Conservation (phyloP, 2,113 vertebrate genomes). For the Anser brachyrhynchus region DNA sequence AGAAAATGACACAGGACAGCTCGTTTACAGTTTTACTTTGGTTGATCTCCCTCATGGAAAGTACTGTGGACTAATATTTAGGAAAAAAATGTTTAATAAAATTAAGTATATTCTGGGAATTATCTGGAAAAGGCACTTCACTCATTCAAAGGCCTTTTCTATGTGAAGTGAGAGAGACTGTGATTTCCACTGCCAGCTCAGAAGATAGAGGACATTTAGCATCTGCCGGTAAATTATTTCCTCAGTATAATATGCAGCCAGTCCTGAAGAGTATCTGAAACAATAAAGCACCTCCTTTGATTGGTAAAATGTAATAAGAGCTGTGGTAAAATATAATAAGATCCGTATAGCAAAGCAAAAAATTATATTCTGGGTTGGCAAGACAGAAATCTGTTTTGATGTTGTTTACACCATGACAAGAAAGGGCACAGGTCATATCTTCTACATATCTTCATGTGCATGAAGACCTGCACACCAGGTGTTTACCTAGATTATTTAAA, state of each 20-base stretch:
- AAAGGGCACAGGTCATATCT: background rate
- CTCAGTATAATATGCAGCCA: background rate
- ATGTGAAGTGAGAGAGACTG: background rate
- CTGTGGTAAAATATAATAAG: background rate
- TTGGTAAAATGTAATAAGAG: background rate
- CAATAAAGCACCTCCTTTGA: background rate
- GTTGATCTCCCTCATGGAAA: background rate
- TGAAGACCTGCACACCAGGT: background rate
- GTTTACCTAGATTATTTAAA: background rate
- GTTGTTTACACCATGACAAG: accelerated
- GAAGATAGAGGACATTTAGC: background rate
- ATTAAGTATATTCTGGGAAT: background rate
- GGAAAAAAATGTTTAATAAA: background rate
- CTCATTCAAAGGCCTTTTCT: background rate
- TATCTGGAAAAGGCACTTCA: background rate
- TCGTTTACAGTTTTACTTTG: background rate
- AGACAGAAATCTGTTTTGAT: background rate
- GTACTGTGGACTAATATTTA: background rate
- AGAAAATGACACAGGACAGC: background rate
- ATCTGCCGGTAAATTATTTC: background rate
- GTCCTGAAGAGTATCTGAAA: background rate
- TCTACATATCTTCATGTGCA: background rate
- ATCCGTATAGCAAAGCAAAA: background rate
- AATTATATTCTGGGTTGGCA: background rate
- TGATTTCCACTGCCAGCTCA: background rate